Base-by-base conservation (phyloP, 2,797 vertebrate genomes). In the Xyrichtys novacula region DNA sequence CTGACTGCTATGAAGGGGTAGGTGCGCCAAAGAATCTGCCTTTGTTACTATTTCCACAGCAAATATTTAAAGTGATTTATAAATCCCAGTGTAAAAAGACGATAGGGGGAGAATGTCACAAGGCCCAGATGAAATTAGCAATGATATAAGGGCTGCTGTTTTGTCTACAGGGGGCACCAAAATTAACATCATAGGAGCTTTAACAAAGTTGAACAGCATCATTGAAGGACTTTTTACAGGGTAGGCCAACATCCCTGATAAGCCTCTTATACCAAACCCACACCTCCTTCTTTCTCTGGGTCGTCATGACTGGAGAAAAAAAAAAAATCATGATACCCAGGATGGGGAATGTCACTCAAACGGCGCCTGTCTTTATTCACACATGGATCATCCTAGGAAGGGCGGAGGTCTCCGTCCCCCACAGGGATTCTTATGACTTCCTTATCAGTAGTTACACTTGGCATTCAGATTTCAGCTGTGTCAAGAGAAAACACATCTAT, bases 221-320 rank as follows among this genome's bases (percentile, higher is more conserved):
- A n/a, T n/a, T n/a, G n/a, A n/a, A n/a, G n/a, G n/a, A n/a, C n/a
- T n/a, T n/a, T n/a, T n/a, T n/a, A n/a, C n/a, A n/a, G n/a, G n/a
- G 71, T 53, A 57, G 65, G 55, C 22, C 20, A 1, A 49, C 61
- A 74, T 83, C 90, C 61, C 64, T 74, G 84, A 65, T 90, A 93
- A 90, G 83, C 88, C 66, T 90, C 92, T 91, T 93, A 91, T 63
- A 61, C 56, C 48, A 75, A 86, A 72, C 57, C 53, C 78, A 80
- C 77, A 86, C 75, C 67, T 86, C 56, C 56, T 75, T 85, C 70
- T 81, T 76, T 76, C 59, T 65, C 54, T 15, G 8, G 48, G 48
- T 69, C 61, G 56, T 76, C 38, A 38, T 54, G 65, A 79, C 68
- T 80, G 56, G 39, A 79, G 42, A 23, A 25, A 46, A 42, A 23